Evolutionary conservation across 2,888 invertebrate genomes (phyloP), one percentile per base, ranked within the genome.

Genomic region (Gibbula magus): DNA sequence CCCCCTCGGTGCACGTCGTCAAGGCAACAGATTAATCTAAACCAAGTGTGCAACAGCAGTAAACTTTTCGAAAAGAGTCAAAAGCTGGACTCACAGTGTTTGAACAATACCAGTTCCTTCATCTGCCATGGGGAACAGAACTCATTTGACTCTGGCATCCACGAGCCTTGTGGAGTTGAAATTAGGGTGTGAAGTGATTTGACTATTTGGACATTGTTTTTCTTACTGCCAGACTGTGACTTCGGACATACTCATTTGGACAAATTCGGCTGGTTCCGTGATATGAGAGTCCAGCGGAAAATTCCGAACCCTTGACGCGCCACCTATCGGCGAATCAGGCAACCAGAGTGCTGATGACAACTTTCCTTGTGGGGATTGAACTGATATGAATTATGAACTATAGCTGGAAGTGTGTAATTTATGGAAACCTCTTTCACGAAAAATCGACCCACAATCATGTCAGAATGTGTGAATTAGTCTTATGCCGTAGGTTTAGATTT

Each of bases 81-180:
- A 75, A 75, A 66, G 53, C 67, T 25, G 51, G 74, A 74, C 45
- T 45, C 74, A 25, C 74, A 74, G 18, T 45, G 39, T 45, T 51
- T 74, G 29, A 51, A 51, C 20, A 74, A 74, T 51, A 51, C 45
- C 39, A 74, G 74, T 74, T 74, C 74, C n/a, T 45, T 81, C 18
- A 79, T 51, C 78, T 82, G 73, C 77, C 83, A 79, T 79, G 80
- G 52, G 39, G 86, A 87, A 80, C 84, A 83, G 61, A 85, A 86
- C 25, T 87, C 87, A 4, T 87, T 87, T 75, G 87, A 88, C 76
- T 88, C 87, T n/a, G 87, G 87, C 22, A 86, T 87, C 54, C 86
- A 87, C 79, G 88, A 88, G 66, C 78, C 39, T n/a, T 74, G 66
- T 61, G 61, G 61, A 22, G 77, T 77, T 2, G 77, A 77, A 35